Percentiles rank a stretch among this genome's conserved stretches.
phyloP scores from a whole-genome alignment of 37 sponge, comb jelly and placozoan genomes.

The Hexactinellida sp. region DNA sequence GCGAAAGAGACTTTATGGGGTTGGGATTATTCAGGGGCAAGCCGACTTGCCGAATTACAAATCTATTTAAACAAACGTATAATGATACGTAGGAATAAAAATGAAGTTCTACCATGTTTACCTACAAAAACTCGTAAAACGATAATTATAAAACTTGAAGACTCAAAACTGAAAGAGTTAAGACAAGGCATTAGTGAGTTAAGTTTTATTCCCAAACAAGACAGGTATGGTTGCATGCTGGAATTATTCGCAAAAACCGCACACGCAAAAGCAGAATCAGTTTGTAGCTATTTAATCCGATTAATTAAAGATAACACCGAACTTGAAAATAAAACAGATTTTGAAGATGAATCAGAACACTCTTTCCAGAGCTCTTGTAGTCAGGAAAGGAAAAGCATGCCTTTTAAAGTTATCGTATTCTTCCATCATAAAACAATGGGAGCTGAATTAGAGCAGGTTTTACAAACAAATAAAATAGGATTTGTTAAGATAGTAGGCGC shows the following conservation, averaged over 20 bases:
- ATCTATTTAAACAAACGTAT: constrained; percentile 56
- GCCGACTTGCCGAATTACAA: constrained; percentile 67
- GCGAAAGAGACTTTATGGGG: constrained; percentile 65
- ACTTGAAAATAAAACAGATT: background rate
- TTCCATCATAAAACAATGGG: constrained; percentile 57
- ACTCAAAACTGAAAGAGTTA: background rate
- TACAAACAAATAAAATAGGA: constrained; percentile 7
- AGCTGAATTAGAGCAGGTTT: background rate
- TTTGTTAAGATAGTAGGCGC: constrained; percentile 71
- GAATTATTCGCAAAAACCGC: constrained; percentile 5
- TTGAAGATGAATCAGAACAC: too few relatives aligned
- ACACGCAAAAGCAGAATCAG: background rate
- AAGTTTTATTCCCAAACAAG: background rate
- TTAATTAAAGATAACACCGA: background rate
- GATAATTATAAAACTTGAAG: background rate
- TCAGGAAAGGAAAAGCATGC: background rate
- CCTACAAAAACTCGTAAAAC: background rate
- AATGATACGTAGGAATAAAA: constrained; percentile 60
- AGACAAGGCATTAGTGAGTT: background rate
- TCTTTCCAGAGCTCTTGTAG: background rate
- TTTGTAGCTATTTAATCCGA: background rate
- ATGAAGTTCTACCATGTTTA: background rate
- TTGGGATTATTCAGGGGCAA: constrained; percentile 83
- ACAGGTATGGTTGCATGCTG: background rate
- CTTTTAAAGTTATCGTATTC: constrained; percentile 57